phyloP scores from a whole-genome alignment of 2,888 invertebrate species.

The Monoplex corrugatus region DNA sequence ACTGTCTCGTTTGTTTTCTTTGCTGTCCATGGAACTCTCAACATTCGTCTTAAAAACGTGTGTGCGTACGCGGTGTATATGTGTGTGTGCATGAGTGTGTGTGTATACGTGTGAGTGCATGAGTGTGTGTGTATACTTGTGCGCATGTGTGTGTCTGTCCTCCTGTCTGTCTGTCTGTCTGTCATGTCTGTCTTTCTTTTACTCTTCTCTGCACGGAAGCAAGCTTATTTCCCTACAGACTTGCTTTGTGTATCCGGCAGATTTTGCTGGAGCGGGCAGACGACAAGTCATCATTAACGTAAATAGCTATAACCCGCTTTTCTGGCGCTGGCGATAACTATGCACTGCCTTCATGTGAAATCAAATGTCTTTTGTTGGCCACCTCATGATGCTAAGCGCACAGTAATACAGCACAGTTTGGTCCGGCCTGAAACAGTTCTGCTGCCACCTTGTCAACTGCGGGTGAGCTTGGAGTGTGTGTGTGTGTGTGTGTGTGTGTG shows the following conservation, averaged over 20 bases:
- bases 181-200: not conserved
- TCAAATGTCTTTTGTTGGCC: too few species aligned
- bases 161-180: not conserved
- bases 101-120: conserved; percentile 19
- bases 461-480: too few species aligned
- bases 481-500: conserved; percentile 22
- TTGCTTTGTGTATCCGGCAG: too few species aligned
- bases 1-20: not conserved
- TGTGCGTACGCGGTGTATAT: not conserved
- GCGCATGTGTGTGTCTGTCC: not conserved
- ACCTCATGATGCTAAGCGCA: too few species aligned
- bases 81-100: conserved; percentile 14
- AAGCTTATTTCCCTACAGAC: not conserved
- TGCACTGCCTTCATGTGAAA: too few species aligned
- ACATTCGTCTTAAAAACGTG: too few species aligned
- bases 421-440: too few species aligned
- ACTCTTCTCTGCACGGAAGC: not conserved
- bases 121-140: not conserved
- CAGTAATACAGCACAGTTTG: too few species aligned
- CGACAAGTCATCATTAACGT: not conserved
- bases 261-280: too few species aligned
- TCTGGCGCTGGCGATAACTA: too few species aligned
- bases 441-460: too few species aligned
- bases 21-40: not conserved
- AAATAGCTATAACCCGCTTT: not conserved